Evolutionary conservation across 2,797 vertebrate species (phyloP), one percentile per base, ranked within the genome.

Genomic region (Lepilemur ruficaudatus): DNA sequence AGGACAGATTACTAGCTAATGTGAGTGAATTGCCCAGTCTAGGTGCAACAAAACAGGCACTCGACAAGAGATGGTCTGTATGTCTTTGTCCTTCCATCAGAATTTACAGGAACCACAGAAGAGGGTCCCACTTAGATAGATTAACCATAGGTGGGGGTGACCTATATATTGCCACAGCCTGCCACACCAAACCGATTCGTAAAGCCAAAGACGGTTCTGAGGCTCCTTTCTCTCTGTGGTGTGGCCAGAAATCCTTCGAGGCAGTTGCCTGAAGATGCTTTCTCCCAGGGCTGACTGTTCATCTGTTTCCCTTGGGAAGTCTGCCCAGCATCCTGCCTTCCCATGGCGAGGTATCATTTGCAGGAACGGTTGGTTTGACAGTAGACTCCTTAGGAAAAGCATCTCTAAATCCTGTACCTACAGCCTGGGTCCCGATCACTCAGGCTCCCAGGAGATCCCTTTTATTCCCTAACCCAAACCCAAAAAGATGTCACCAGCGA

Each of bases 401-500:
- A 2, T 52, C 90, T 50, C 41, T 72, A 38, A 91, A 52, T 79
- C 50, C 69, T 30, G 0, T 46, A 46, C 13, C n/a, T 23, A 3
- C 15, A 12, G 23, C 17, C 30, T 13, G 69, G 80, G 50, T 84
- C 43, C 81, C 5, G 3, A 23, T 8, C 43, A 48, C 38, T 18
- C 86, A 84, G 92, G 85, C 50, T 83, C 93, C n/a, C 4, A 55
- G 95, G 90, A 76, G 75, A 80, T 85, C 23, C 59, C 79, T 69
- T 57, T 96, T 88, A 73, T 48, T 81, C 92, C n/a, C 65, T 81
- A 87, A 94, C 84, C 22, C 55, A 9, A 23, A 57, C 55, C 55
- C 96, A 92, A 95, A 72, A 17, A 18, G 67, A 73, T 92, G 95
- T 87, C 78, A 18, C 28, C 0, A 80, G 85, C 93, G 89, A 93